Evolutionary conservation across 2,797 vertebrate species (phyloP).

Genomic region (Parauchenoglanis ngamensis): DNA sequence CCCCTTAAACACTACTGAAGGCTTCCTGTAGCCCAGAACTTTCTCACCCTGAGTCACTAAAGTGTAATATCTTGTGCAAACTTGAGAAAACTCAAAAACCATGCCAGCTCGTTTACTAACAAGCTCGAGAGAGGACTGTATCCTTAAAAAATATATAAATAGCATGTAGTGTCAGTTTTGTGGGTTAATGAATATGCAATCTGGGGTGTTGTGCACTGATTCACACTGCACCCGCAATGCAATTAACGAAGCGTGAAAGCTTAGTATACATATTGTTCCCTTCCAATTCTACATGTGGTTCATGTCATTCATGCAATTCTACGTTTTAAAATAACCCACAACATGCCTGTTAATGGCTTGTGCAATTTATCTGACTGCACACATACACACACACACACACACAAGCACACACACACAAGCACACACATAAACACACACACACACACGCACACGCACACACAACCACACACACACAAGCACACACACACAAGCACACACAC

Average conservation of each 20-base stretch:
- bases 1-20: neutral
- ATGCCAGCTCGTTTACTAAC: neutral
- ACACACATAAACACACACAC: no score
- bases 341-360: neutral
- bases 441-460: no score
- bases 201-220: neutral
- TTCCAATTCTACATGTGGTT: neutral
- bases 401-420: no score
- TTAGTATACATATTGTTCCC: neutral
- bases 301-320: neutral
- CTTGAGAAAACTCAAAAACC: neutral
- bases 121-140: neutral
- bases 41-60: neutral
- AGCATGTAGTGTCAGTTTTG: neutral
- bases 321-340: neutral
- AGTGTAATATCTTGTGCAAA: neutral
- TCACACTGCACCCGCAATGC: neutral
- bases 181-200: neutral
- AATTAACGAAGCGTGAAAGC: neutral
- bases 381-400: no score
- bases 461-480: no score
- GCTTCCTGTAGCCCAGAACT: neutral
- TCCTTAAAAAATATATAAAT: neutral
- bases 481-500: no score
- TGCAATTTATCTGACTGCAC: neutral